Percentiles rank a stretch among this genome's conserved stretches.
Evolutionary conservation across 2,888 invertebrate genomes (phyloP).

Genomic region (Embidobia sp.): DNA sequence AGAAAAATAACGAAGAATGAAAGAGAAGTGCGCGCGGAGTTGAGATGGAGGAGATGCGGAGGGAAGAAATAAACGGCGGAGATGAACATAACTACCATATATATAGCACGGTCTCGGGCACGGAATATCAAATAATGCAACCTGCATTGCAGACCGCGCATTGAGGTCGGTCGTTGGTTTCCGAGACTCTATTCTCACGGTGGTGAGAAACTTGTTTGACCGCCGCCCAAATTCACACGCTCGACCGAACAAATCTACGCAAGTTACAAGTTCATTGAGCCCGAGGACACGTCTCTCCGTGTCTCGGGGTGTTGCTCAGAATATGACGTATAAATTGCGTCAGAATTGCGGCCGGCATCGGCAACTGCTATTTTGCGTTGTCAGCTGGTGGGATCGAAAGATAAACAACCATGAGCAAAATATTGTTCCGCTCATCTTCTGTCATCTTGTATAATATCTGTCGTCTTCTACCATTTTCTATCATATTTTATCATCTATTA

Average conservation of each 20-base stretch:
- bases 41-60: constrained; percentile 31
- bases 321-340: constrained; percentile 49
- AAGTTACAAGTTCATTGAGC: constrained; percentile 64
- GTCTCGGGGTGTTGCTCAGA: constrained; percentile 34
- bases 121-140: constrained; percentile 71
- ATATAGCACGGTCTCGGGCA: constrained; percentile 52
- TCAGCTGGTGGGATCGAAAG: not conserved
- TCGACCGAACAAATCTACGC: constrained; percentile 65
- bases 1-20: constrained; percentile 24
- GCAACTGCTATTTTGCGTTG: not conserved
- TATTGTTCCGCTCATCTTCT: no score
- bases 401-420: no score
- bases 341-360: constrained; percentile 15
- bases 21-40: constrained; percentile 24
- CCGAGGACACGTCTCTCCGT: constrained; percentile 45
- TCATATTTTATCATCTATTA: no score
- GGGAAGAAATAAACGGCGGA: constrained; percentile 48
- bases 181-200: constrained; percentile 69
- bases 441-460: no score
- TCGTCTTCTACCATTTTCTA: no score
- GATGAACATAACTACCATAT: constrained; percentile 62
- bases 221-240: constrained; percentile 72
- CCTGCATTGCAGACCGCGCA: constrained; percentile 67
- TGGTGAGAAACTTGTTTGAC: constrained; percentile 71
- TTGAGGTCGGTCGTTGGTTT: constrained; percentile 66